A percentile compares a stretch with the other conserved stretches of the same genome.
These are phyloP conservation scores for Brachyistius frenatus DNA, from an alignment of 2,113 vertebrate genomes.

Conservation along the genomic window DNA sequence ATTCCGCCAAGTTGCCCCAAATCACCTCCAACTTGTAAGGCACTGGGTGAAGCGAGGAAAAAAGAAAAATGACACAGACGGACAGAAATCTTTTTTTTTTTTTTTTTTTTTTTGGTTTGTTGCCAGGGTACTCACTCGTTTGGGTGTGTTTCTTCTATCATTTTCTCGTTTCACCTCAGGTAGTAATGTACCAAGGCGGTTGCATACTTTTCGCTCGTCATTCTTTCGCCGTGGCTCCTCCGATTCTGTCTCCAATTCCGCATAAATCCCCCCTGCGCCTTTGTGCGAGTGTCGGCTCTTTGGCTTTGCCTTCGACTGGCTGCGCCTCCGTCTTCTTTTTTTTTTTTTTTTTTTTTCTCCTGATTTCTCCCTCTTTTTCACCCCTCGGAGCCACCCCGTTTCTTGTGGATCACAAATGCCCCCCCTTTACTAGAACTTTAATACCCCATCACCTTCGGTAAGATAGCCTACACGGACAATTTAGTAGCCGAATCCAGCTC, in stretches of 20 bases:
- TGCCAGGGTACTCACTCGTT: slow-evolving; percentile 87
- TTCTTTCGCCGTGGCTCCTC: slow-evolving; percentile 79
- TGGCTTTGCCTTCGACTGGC: slow-evolving; percentile 54
- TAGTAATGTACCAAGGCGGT: slow-evolving; percentile 84
- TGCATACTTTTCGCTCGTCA: slow-evolving; percentile 88
- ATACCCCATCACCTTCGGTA: slow-evolving; percentile 53
- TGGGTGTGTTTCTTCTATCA: slow-evolving; percentile 92
- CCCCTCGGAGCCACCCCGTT: background rate
- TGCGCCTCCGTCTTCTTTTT: slow-evolving; percentile 40
- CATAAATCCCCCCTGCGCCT: slow-evolving; percentile 77
- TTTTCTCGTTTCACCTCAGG: slow-evolving; percentile 89
- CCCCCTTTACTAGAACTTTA: slow-evolving; percentile 47
- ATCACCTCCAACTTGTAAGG: slow-evolving; percentile 69
- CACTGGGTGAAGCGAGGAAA: background rate
- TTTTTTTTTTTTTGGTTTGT: background rate
- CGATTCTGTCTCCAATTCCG: slow-evolving; percentile 69
- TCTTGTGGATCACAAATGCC: background rate
- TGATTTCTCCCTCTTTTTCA: slow-evolving; percentile 14
- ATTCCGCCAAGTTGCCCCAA: slow-evolving; percentile 63
- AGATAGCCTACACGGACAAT: slow-evolving; percentile 43
- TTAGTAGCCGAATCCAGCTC: slow-evolving; percentile 63
- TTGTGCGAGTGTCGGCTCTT: slow-evolving; percentile 71
- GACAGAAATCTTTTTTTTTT: background rate
- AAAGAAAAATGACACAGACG: background rate
- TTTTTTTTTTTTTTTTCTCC: slow-evolving; percentile 28